Base-by-base conservation (phyloP, 1,140 invertebrate species). In the Pseudomyrmex flavicornis region DNA sequence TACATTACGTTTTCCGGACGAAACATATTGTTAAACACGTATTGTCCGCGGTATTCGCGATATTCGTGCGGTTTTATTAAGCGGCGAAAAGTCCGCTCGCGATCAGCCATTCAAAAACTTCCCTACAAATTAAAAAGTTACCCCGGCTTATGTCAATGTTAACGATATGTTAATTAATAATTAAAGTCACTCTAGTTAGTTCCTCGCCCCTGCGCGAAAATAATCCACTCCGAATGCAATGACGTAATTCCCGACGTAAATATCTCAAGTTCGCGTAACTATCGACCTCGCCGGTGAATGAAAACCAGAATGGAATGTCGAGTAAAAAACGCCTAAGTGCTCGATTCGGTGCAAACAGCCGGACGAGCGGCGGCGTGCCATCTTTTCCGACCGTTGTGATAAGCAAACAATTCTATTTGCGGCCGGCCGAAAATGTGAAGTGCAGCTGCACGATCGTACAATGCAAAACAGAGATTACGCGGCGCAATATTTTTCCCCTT, bases 151-250 rank as follows among this genome's bases (percentile, higher is more conserved):
- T 59, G 35, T 22, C 48, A 52, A 12, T 61, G 80, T 61, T 62
- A 69, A 84, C 85, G 59, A 76, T 69, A 66, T 82, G 83, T 80
- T 87, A 88, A 87, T 87, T 84, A 86, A 80, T 66, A 82, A 50
- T 56, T 63, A 80, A 88, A 87, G 70, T 84, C 54, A 63, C 59
- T 62, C 56, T 52, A 66, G 56, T 74, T 59, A 54, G 59, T 63
- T 20, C 13, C 46, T 44, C 46, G 48, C 3, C 26, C 69, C 15
- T 35, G 35, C 35, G 48, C 22, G 66, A 72, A 72, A 80, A 80
- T 80, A 80, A 72, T n/a, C 22, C 10, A 72, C 46, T 70, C n/a
- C 5, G 10, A n/a, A 10, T 50, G 13, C 2, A 59, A 59, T 35
- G 56, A 15, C 44, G 15, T 77, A 58, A 52, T 68, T 56, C 48